phyloP scores from a whole-genome alignment of 2,888 invertebrate genomes.

The Steinernema hermaphroditum region DNA sequence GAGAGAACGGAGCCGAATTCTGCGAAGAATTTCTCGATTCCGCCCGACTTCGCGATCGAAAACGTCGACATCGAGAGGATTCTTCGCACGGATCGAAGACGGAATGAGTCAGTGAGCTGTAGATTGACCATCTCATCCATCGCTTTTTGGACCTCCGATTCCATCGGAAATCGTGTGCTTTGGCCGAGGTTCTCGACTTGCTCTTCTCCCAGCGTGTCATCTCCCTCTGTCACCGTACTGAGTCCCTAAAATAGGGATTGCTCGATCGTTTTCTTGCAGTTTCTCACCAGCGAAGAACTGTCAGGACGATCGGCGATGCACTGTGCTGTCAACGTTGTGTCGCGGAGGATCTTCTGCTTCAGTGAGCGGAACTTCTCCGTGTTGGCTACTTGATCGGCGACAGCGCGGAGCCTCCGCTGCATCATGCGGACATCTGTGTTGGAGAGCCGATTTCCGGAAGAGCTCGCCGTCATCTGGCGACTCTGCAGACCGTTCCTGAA shows the following conservation, averaged over 20 bases:
- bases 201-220: not conserved
- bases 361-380: conserved; percentile 14
- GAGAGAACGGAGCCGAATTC: not conserved
- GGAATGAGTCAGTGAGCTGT: not conserved
- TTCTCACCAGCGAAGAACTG: conserved; percentile 5
- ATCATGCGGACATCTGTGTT: conserved; percentile 21
- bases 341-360: conserved; percentile 3
- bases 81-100: not conserved
- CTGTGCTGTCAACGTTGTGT: conserved; percentile 7
- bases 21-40: not conserved
- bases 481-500: not conserved
- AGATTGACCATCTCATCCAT: not conserved
- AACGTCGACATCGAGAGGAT: conserved; percentile 21
- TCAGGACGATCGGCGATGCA: conserved; percentile 14
- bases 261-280: too few species aligned
- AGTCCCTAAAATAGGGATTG: not conserved
- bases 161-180: conserved; percentile 8
- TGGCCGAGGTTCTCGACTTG: not conserved
- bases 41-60: not conserved
- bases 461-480: conserved; percentile 14
- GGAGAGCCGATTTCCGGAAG: conserved; percentile 16
- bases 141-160: conserved; percentile 13
- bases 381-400: conserved; percentile 14
- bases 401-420: not conserved
- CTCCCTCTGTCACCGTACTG: conserved; percentile 7